Conservation (phyloP, 1,140 invertebrate genomes). For the Macrostomum lignano region DNA sequence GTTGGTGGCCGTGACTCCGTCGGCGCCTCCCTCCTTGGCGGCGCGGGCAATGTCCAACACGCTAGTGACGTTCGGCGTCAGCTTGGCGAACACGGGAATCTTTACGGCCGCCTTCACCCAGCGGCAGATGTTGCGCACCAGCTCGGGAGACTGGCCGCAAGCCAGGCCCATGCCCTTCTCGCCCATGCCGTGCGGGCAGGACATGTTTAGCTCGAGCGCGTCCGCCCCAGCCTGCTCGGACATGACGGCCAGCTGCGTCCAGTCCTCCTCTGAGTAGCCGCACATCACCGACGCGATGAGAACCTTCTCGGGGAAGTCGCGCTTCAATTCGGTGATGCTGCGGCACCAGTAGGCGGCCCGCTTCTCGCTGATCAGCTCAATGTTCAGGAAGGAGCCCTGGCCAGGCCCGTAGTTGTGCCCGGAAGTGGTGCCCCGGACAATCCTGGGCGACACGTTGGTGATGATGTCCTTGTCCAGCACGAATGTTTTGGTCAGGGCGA, state of each 20-base stretch:
- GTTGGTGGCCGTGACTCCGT: constrained; percentile 83
- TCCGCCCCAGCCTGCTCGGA: constrained; percentile 58
- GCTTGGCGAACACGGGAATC: constrained; percentile 87
- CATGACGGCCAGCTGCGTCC: constrained; percentile 47
- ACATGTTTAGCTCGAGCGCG: constrained; percentile 75
- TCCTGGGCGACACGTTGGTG: constrained; percentile 81
- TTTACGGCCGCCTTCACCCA: constrained; percentile 58
- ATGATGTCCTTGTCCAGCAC: constrained; percentile 73
- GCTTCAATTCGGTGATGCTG: constrained; percentile 58
- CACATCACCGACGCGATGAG: constrained; percentile 93
- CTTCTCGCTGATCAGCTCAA: constrained; percentile 92
- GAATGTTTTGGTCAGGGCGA: constrained; percentile 83
- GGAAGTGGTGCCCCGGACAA: constrained; percentile 64
- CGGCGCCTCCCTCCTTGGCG: constrained; percentile 60
- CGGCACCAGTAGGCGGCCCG: constrained; percentile 63
- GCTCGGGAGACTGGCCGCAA: constrained; percentile 57
- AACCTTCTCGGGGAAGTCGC: constrained; percentile 55
- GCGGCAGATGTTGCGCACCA: constrained; percentile 57
- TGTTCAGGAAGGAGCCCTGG: constrained; percentile 77
- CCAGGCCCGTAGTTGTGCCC: constrained; percentile 68
- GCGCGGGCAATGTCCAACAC: constrained; percentile 59
- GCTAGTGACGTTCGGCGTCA: constrained; percentile 88
- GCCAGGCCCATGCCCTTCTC: constrained; percentile 69
- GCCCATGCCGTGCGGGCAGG: constrained; percentile 91
- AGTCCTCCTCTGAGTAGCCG: constrained; percentile 53